phyloP scores from a whole-genome alignment of 2,797 vertebrate genomes.

The Helarctos malayanus region DNA sequence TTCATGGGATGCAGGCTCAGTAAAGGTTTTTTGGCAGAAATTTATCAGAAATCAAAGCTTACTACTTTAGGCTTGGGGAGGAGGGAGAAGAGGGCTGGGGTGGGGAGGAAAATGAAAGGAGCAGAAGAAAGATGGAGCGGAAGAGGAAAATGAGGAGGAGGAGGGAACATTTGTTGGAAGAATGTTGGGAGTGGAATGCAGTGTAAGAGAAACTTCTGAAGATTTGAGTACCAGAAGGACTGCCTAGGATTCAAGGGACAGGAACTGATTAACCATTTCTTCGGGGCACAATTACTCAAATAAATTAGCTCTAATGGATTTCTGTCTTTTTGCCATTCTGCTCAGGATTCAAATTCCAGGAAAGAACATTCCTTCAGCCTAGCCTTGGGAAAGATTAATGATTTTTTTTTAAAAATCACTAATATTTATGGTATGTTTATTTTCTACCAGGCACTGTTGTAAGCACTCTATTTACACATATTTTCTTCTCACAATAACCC shows the following conservation, averaged over 20 bases:
- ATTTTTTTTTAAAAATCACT: neutral
- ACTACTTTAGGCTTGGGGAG: neutral
- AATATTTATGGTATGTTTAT: slow-evolving; percentile 21
- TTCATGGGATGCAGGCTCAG: neutral
- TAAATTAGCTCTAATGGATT: slow-evolving; percentile 39
- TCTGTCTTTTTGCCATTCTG: slow-evolving; percentile 47
- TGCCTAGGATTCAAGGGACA: neutral
- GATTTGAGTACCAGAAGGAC: neutral
- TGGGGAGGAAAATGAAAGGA: neutral
- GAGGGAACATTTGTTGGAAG: neutral
- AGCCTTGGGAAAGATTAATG: slow-evolving; percentile 5
- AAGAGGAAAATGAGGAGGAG: neutral
- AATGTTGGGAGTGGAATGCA: neutral
- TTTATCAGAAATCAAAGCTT: neutral
- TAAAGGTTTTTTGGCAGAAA: neutral
- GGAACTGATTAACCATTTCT: neutral
- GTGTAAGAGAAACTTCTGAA: neutral
- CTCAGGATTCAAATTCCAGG: slow-evolving; percentile 47
- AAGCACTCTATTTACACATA: neutral
- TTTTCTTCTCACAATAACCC: slow-evolving; percentile 8
- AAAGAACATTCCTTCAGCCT: neutral
- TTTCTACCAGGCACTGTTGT: neutral
- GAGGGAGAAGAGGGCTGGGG: neutral
- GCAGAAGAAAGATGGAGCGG: too few species aligned
- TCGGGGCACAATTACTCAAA: neutral